Evolutionary conservation across 2,888 invertebrate genomes (phyloP).

Genomic region (Epiblema foenella): DNA sequence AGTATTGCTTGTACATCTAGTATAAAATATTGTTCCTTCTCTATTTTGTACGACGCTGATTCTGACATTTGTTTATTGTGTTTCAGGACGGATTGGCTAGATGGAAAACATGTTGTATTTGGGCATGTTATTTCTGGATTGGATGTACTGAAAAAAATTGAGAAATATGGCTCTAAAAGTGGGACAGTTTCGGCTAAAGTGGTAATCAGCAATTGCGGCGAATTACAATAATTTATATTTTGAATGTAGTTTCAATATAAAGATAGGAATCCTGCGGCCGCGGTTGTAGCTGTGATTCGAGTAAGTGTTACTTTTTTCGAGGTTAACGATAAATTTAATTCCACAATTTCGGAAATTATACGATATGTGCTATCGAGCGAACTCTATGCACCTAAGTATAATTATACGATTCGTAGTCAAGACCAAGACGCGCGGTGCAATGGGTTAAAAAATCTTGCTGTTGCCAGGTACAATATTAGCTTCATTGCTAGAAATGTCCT

Average conservation of each 20-base stretch:
- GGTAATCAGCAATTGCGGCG: conserved; percentile 93
- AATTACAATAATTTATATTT: conserved; percentile 86
- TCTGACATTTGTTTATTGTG: conserved; percentile 25
- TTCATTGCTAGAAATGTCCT: too few relatives aligned
- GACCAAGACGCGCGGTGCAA: too few relatives aligned
- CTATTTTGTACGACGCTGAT: not conserved
- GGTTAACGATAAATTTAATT: too few relatives aligned
- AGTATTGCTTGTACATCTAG: not conserved
- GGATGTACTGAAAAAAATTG: conserved; percentile 96
- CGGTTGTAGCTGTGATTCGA: not conserved
- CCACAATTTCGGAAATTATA: too few relatives aligned
- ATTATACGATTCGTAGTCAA: too few relatives aligned
- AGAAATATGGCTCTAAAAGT: conserved; percentile 92
- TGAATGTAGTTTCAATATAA: conserved; percentile 36
- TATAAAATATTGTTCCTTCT: not conserved
- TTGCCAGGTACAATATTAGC: too few relatives aligned
- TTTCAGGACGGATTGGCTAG: conserved; percentile 93
- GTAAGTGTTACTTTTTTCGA: too few relatives aligned
- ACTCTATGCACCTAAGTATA: too few relatives aligned
- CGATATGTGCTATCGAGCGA: too few relatives aligned
- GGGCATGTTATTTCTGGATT: conserved; percentile 97
- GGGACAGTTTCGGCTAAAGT: conserved; percentile 93
- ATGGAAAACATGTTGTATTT: conserved; percentile 98
- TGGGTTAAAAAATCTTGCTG: too few relatives aligned
- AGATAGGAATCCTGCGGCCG: not conserved